Conservation (phyloP, 2,888 invertebrate species). For the Therioaphis trifolii region DNA sequence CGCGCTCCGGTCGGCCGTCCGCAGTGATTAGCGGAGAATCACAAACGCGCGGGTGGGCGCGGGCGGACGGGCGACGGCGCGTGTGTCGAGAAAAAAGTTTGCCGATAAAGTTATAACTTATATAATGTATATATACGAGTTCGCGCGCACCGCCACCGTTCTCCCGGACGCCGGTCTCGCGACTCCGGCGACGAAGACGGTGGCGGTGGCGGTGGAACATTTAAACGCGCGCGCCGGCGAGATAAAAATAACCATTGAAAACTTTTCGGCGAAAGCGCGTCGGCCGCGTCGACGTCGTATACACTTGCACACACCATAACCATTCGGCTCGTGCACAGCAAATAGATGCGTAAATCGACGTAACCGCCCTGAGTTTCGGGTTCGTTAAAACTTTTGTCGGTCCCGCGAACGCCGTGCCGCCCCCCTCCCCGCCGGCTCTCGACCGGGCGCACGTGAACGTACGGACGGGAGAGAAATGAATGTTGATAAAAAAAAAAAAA, state of each 20-base stretch:
- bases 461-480: not conserved
- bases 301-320: not conserved
- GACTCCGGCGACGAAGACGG: not conserved
- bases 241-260: slow-evolving; percentile 61
- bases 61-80: not conserved
- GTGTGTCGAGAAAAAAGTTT: not conserved
- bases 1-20: too few species aligned
- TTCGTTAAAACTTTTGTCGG: slow-evolving; percentile 55
- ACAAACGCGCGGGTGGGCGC: not conserved
- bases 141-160: not conserved
- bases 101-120: slow-evolving; percentile 33
- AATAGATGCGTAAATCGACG: slow-evolving; percentile 60
- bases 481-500: not conserved
- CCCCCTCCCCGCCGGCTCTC: not conserved
- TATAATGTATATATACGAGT: not conserved
- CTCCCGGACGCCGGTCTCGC: not conserved
- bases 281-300: not conserved
- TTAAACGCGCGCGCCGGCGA: slow-evolving; percentile 35
- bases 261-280: slow-evolving; percentile 53
- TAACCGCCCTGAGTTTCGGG: slow-evolving; percentile 42
- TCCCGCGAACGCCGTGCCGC: not conserved
- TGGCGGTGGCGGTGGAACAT: slow-evolving; percentile 18
- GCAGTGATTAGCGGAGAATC: not conserved
- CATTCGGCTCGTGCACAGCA: slow-evolving; percentile 54
- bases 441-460: not conserved